Evolutionary conservation across 1,140 invertebrate genomes (phyloP).

Genomic region (Drosophila carrolli): DNA sequence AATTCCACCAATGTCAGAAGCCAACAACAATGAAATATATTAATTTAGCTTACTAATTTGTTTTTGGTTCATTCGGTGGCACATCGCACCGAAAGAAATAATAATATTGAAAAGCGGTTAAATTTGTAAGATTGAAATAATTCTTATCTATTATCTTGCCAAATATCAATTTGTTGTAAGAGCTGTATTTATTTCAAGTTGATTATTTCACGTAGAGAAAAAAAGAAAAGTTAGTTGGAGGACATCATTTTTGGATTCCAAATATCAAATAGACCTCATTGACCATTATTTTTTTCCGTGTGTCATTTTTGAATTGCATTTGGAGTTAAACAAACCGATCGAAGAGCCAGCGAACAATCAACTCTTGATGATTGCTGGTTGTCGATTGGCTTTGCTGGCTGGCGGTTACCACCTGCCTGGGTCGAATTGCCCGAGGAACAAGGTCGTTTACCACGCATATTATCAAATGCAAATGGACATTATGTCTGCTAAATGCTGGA

Average conservation of each 20-base stretch:
- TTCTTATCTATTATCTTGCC: too few species aligned
- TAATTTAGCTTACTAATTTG: conserved; percentile 11
- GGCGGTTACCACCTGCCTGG: background rate
- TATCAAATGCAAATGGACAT: conserved; percentile 46
- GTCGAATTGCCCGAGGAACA: conserved; percentile 31
- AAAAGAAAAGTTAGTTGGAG: background rate
- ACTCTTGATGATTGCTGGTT: conserved; percentile 5
- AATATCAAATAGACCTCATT: too few species aligned
- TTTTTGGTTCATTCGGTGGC: conserved; percentile 1
- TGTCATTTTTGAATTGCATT: conserved; percentile 15
- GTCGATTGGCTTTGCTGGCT: conserved; percentile 1
- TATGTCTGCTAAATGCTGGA: conserved; percentile 45
- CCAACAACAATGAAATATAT: conserved; percentile 36
- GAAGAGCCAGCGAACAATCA: conserved; percentile 25
- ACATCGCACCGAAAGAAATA: background rate
- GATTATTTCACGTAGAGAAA: too few species aligned
- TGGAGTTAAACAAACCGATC: conserved; percentile 8
- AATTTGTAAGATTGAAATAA: too few species aligned
- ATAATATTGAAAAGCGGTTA: background rate
- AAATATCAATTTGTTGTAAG: too few species aligned
- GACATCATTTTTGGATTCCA: too few species aligned
- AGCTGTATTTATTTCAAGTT: too few species aligned
- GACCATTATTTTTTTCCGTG: conserved; percentile 1
- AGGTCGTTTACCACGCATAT: conserved; percentile 43
- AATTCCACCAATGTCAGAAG: conserved; percentile 68